phyloP scores from a whole-genome alignment of 2,113 vertebrate genomes.

The Microtus montanus region DNA sequence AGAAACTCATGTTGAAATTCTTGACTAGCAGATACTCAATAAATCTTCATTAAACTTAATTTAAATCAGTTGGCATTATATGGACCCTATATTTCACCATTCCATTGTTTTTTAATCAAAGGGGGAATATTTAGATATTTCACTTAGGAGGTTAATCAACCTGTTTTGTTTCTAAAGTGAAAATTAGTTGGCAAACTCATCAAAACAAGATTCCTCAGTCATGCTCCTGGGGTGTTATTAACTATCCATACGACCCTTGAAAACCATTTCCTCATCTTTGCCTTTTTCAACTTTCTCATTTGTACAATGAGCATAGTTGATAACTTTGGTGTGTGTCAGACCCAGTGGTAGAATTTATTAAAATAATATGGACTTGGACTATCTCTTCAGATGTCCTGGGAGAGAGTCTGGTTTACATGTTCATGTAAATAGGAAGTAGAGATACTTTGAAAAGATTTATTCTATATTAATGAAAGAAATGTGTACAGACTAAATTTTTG shows the following conservation, averaged over 20 bases:
- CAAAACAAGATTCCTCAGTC: background rate
- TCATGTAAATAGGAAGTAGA: background rate
- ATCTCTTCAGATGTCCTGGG: background rate
- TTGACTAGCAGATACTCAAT: background rate
- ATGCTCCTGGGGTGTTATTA: background rate
- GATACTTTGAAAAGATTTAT: background rate
- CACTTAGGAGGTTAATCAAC: background rate
- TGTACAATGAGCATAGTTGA: background rate
- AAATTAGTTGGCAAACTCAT: background rate
- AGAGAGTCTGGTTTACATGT: background rate
- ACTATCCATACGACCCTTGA: background rate
- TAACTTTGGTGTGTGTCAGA: background rate
- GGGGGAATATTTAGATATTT: background rate
- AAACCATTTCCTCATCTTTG: background rate
- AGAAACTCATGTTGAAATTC: background rate
- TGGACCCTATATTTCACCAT: background rate
- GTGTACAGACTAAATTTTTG: background rate
- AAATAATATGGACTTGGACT: background rate
- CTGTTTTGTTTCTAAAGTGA: constrained; percentile 4
- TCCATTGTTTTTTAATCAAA: background rate
- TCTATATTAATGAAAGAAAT: background rate
- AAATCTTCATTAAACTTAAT: background rate
- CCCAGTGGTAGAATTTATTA: background rate
- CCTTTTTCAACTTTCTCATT: background rate
- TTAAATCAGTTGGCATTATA: background rate